Evolutionary conservation across 2,888 invertebrate species (phyloP).

Genomic region (Graphium colonna): DNA sequence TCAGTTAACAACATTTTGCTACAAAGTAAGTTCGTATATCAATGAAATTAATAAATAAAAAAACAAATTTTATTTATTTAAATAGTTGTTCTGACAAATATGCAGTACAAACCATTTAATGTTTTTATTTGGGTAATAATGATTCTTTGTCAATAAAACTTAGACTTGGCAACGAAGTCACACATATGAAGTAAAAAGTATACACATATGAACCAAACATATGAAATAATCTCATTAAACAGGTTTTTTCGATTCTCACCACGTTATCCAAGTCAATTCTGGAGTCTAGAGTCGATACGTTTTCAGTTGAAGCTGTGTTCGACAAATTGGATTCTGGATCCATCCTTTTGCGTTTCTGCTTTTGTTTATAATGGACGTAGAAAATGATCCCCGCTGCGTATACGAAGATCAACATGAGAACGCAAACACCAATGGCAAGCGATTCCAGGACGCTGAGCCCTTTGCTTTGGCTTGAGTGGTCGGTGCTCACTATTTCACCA

Average conservation of each 20-base stretch:
- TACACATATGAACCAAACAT: too few species aligned
- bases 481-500: conserved; percentile 76
- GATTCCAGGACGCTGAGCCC: conserved; percentile 88
- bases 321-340: conserved; percentile 62
- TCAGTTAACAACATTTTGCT: too few species aligned
- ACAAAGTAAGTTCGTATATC: too few species aligned
- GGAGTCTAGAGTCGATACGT: conserved; percentile 58
- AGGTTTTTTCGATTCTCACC: conserved; percentile 40
- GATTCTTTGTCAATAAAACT: too few species aligned
- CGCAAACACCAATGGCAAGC: conserved; percentile 89
- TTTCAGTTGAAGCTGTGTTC: conserved; percentile 54
- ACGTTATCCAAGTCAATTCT: conserved; percentile 68
- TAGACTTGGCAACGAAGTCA: too few species aligned
- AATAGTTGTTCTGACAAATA: too few species aligned
- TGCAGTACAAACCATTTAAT: too few species aligned
- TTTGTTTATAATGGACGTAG: conserved; percentile 86
- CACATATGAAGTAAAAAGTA: too few species aligned
- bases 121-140: too few species aligned
- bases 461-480: conserved; percentile 71
- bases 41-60: too few species aligned
- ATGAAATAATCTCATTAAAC: too few species aligned
- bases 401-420: conserved; percentile 87
- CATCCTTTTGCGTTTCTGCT: conserved; percentile 78
- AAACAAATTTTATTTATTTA: too few species aligned
- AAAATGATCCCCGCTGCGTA: conserved; percentile 92